Base-by-base conservation (phyloP, 2,113 vertebrate genomes). In the Engraulis encrasicolus region DNA sequence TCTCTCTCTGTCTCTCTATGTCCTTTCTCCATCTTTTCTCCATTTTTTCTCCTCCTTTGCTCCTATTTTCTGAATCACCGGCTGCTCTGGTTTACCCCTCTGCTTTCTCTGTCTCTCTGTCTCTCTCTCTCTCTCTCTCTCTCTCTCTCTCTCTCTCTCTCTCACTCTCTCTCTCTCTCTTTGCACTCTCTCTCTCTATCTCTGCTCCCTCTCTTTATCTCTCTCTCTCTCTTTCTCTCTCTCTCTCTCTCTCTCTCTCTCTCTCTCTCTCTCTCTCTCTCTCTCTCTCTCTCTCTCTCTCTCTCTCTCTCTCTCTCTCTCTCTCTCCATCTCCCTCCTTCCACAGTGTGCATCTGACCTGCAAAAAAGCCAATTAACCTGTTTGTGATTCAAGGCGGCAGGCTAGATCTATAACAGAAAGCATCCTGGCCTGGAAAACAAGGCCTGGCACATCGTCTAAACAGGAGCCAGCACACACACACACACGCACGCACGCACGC, bases 361-460 rank as follows among this genome's bases (percentile, higher is more conserved):
- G 66, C 23, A 74, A 74, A 74, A 71, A 74, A 31, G 66, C 27
- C 23, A 31, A 74, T 74, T 74, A 74, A 74, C 66, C 66, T 31
- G 66, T 31, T 74, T 15, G 66, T 74, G 66, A 74, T 74, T 74
- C 2, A 3, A 34, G 23, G 66, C 17, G 23, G 23, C 66, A 17
- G 27, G 66, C 27, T 74, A 74, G 58, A 74, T 31, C 66, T 74
- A 74, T 27, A 27, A 27, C 66, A 36, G 23, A 74, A 34, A 74
- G 66, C 5, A 27, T 74, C 27, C 5, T 74, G 27, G 31, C 66
- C 66, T 74, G 23, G 66, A 74, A 74, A 36, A 74, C 27, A 74
- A 31, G 27, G 15, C 12, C 23, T 15, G 66, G 66, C 66, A 11
- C 3, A 5, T 74, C 27, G 14, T 66, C 58, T 66, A 66, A 66